Evolutionary conservation across 2,797 vertebrate genomes (phyloP), one percentile per base, ranked within the genome.

Genomic region (Labroides dimidiatus): DNA sequence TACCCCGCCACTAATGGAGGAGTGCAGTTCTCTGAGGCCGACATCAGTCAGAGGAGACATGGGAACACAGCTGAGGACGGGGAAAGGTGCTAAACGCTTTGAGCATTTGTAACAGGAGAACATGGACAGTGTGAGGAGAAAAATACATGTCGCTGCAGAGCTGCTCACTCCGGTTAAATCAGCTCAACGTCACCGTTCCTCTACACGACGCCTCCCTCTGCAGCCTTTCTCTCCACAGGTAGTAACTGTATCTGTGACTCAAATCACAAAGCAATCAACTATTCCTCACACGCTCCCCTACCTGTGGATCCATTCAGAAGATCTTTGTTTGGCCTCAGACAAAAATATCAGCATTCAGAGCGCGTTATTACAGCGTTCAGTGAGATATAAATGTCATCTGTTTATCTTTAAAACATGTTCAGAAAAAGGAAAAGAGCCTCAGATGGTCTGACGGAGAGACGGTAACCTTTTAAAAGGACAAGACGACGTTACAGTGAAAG

Each of bases 181-280:
- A 24, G 50, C 59, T 79, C 39, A 66, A 16, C 61, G 47, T 63
- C 79, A 69, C 77, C 62, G 70, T 69, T 75, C 75, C 72, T 44
- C 62, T 69, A 75, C 71, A 66, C 58, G 43, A 69, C 27, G 51
- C 52, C 79, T 44, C 17, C 58, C 64, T 50, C 64, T 72, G 61
- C 43, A 72, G 73, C 27, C 33, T n/a, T 33, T 68, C 11, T 57
- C 75, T 41, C 81, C 47, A 13, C 78, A 74, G 75, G 76, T 51
- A 77, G 54, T 64, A 74, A 66, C 69, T 67, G 72, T 56, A 67
- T 72, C 72, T 44, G 21, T 63, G 71, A 72, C 52, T 79, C 54
- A 72, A 36, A 74, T 75, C 75, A 64, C 68, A 64, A 51, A 69
- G 72, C 71, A 84, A 85, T 89, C 76, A 84, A 47, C 68, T 77